Evolutionary conservation across 2,797 vertebrate species (phyloP).

Genomic region (Poeciliopsis turneri): DNA sequence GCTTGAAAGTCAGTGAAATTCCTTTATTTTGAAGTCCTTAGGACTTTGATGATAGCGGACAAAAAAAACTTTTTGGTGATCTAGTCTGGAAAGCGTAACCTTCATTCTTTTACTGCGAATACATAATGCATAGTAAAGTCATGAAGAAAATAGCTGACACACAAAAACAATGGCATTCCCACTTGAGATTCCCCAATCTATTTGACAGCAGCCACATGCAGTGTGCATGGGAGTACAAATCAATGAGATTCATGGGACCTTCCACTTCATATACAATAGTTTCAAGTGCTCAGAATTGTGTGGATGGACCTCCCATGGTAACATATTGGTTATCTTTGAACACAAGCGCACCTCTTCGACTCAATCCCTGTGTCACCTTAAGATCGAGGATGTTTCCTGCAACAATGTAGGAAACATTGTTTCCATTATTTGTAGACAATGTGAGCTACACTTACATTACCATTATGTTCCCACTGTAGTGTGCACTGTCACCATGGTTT

Average conservation of each 20-base stretch:
- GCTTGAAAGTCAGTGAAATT: conserved; percentile 26
- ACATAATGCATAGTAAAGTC: conserved; percentile 20
- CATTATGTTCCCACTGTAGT: not conserved
- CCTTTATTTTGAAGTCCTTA: too few relatives aligned
- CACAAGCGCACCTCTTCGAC: conserved; percentile 20
- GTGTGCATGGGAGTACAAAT: conserved; percentile 44
- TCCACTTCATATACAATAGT: conserved; percentile 37
- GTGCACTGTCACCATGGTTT: not conserved
- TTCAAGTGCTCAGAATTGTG: conserved; percentile 27
- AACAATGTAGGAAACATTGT: too few relatives aligned
- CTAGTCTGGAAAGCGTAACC: conserved; percentile 30
- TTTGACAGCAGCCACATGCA: conserved; percentile 65
- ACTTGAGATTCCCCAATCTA: conserved; percentile 59
- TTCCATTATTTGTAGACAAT: too few relatives aligned
- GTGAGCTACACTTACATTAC: not conserved
- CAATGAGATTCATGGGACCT: conserved; percentile 73
- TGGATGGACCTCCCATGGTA: conserved; percentile 4
- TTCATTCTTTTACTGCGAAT: conserved; percentile 26
- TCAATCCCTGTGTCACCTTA: not conserved
- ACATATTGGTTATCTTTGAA: conserved; percentile 24
- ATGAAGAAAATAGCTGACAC: conserved; percentile 22
- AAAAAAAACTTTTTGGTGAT: conserved; percentile 30
- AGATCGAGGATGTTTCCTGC: not conserved
- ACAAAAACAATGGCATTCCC: conserved; percentile 54
- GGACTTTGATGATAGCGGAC: conserved; percentile 28